Conservation (phyloP, 2,888 invertebrate genomes). For the Cephus nigrinus region DNA sequence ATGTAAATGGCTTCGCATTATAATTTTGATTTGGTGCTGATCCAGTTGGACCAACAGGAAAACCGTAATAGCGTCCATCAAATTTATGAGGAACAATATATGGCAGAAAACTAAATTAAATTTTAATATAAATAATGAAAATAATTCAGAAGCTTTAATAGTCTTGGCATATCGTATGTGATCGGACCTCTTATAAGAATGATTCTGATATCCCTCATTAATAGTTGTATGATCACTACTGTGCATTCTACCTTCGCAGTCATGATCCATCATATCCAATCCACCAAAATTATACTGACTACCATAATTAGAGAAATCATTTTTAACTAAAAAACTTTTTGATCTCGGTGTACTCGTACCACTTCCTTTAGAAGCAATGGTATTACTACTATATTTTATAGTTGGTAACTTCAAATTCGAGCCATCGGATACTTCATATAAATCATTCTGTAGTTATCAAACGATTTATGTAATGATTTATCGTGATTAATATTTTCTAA, state of each 20-base stretch:
- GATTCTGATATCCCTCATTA: neutral
- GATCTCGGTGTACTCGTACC: constrained; percentile 3
- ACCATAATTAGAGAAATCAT: constrained; percentile 8
- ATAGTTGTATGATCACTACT: neutral
- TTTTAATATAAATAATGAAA: neutral
- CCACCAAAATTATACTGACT: constrained; percentile 10
- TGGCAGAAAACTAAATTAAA: constrained; percentile 29
- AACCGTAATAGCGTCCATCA: constrained; percentile 20
- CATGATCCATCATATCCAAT: neutral
- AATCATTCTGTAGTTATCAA: constrained; percentile 5
- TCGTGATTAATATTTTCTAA: neutral
- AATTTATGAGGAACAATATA: constrained; percentile 28
- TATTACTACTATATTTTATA: constrained; percentile 22
- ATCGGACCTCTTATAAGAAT: constrained; percentile 2
- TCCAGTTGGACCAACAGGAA: constrained; percentile 19
- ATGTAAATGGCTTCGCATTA: constrained; percentile 19
- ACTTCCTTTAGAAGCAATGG: constrained; percentile 25
- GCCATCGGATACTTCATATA: constrained; percentile 14
- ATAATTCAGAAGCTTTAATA: neutral
- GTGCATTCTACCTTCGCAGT: constrained; percentile 2
- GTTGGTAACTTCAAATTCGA: constrained; percentile 29
- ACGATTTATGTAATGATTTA: neutral
- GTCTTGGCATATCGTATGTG: neutral
- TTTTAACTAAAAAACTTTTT: constrained; percentile 8
- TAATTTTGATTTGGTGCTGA: constrained; percentile 26